Evolutionary conservation across 2,888 invertebrate species (phyloP), one percentile per base, ranked within the genome.

Genomic region (Adelphocoris suturalis): DNA sequence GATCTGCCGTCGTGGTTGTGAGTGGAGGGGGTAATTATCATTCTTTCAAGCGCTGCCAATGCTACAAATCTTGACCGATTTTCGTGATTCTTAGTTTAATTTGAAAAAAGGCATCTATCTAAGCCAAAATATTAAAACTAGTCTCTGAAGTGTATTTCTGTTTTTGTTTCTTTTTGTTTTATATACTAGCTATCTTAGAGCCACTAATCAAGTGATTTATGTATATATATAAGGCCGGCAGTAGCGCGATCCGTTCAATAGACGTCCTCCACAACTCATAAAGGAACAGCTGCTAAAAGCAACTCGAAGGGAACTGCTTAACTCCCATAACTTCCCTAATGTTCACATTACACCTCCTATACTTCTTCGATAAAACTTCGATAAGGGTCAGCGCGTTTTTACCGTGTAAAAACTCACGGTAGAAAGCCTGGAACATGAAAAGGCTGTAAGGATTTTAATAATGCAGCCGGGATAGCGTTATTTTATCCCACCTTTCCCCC

Each of bases 401-500:
- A 37, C 37, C 37, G 37, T 37, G 37, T 68, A 23, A 68, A 68
- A 19, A 23, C n/a, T 19, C 68, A 23, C 68, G 23, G 23, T 5
- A 27, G 9, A 27, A 12, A 9, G 68, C 27, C 13, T 19, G 3
- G 27, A 68, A 68, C 68, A 68, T 23, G 68, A 9, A 68, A 68
- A 68, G 23, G 68, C 68, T 68, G 68, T 68, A 68, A 23, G 68
- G n/a, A 68, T 68, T 23, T 23, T 68, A 68, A 68, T 68, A 68
- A 68, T 68, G 68, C 27, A 23, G 23, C 68, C 23, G 9, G 68
- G 68, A 68, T 23, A 23, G 68, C 68, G 23, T 68, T 68, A 68
- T 68, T 68, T 68, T 68, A 68, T 68, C 23, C 23, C 68, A 68
- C 68, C 68, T 23, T 68, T 19, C 5, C 16, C 16, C 68, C 13